Evolutionary conservation across 2,797 vertebrate species (phyloP).

Genomic region (Pseudotriccus pelzelni): DNA sequence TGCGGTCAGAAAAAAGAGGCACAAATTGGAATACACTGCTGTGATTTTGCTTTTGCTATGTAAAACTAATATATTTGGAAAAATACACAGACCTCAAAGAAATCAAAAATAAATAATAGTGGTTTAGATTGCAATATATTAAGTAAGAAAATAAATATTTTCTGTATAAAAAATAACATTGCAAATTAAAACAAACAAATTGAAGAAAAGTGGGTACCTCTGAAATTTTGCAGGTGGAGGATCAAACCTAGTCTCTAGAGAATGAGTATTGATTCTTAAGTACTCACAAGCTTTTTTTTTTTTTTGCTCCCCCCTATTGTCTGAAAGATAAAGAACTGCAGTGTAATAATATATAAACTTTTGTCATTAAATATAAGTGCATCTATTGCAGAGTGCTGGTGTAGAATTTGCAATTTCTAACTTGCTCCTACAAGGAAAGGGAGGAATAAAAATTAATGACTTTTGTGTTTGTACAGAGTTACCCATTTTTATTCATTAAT

Average conservation of each 20-base stretch:
- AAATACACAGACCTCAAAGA: not conserved
- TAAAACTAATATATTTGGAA: not conserved
- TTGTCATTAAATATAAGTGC: not conserved
- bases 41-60: not conserved
- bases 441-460: not conserved
- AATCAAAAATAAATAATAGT: not conserved
- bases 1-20: not conserved
- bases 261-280: not conserved
- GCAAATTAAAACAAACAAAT: not conserved
- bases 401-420: not conserved
- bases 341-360: not conserved
- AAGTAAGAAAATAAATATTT: not conserved
- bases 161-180: not conserved
- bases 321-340: not conserved
- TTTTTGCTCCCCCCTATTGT: not conserved
- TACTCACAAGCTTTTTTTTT: not conserved
- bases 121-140: not conserved
- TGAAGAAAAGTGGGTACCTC: not conserved
- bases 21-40: not conserved
- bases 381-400: not conserved
- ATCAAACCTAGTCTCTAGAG: not conserved
- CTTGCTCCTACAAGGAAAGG: not conserved
- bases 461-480: not conserved
- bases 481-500: slow-evolving; percentile 14
- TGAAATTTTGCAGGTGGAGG: not conserved